These are phyloP conservation scores for Haemorhous mexicanus DNA, from an alignment of 2,113 vertebrate species.

Conservation along the genomic window DNA sequence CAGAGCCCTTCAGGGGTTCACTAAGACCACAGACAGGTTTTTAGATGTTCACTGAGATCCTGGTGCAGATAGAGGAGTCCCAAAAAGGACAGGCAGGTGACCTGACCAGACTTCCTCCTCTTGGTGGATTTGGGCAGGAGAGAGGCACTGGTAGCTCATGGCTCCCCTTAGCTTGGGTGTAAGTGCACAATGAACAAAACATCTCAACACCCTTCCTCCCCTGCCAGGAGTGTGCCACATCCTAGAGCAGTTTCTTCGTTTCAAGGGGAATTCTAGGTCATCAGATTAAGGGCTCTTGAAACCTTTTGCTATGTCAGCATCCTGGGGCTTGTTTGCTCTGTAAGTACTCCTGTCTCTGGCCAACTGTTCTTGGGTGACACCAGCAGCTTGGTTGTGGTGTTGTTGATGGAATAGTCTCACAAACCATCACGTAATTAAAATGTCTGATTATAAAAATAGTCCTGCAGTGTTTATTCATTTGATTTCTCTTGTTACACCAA, in stretches of 20 bases:
- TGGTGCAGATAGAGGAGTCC: not conserved
- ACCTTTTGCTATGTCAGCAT: not conserved
- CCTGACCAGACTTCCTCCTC: not conserved
- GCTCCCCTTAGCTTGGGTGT: not conserved
- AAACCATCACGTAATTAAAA: constrained; percentile 50
- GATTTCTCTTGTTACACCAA: constrained; percentile 8
- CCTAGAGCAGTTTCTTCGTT: not conserved
- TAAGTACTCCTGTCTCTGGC: not conserved
- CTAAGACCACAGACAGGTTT: not conserved
- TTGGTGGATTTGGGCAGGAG: not conserved
- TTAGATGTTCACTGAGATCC: not conserved
- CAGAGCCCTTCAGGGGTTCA: not conserved
- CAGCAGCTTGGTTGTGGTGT: not conserved
- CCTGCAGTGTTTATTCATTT: constrained; percentile 22
- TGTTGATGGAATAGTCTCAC: not conserved
- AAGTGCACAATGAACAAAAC: not conserved
- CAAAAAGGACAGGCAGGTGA: not conserved
- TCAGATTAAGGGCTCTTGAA: constrained; percentile 13
- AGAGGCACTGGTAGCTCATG: not conserved
- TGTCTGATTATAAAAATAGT: constrained; percentile 42
- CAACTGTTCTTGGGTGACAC: constrained; percentile 25
- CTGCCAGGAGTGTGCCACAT: not conserved
- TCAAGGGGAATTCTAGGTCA: constrained; percentile 34
- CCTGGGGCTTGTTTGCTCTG: constrained; percentile 12
- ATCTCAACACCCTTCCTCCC: not conserved